Base-by-base conservation (phyloP, 2,888 invertebrate species). In the Odontocolon sp. region DNA sequence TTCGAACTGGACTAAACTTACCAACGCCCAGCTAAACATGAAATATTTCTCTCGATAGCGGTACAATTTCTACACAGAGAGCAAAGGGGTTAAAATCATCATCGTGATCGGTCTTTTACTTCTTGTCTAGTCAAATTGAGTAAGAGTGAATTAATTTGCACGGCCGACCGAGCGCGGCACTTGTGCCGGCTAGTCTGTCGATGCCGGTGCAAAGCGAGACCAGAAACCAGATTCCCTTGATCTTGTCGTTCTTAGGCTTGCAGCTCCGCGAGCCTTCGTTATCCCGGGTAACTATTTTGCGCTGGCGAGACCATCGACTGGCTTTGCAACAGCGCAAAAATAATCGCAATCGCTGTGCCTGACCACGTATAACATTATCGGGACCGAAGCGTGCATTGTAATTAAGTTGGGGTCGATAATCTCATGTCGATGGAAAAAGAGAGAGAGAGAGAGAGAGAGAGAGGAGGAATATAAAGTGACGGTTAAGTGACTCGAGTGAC, bases 151-250 rank as follows among this genome's bases (percentile, higher is more conserved):
- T 77, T 77, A 64, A 77, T 77, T 77, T 77, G 73, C 68, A 73
- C 77, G 77, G 64, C 38, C 66, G 69, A 67, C 23, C 59, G 77
- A 69, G 72, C 72, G 52, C 64, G 67, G 64, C 68, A 77, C 77
- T 72, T 73, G 77, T 77, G 64, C 69, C 68, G 45, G 38, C 59
- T 18, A 14, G 63, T 64, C 72, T 63, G 40, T 67, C 57, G 56
- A 33, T 59, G 72, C 63, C 68, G 72, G 72, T 66, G 64, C 69
- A 42, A 16, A n/a, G 36, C 47, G 52, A 69, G 50, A 77, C 70
- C 76, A 71, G 70, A 81, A 85, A 86, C 85, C 80, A 84, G 86
- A 85, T 87, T 83, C 86, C 86, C 86, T 87, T 86, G 86, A 87
- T 87, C 86, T 86, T 86, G 86, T 83, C 71, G 66, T 75, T 68